Conservation (phyloP, 2,113 vertebrate species). For the Neofelis nebulosa region DNA sequence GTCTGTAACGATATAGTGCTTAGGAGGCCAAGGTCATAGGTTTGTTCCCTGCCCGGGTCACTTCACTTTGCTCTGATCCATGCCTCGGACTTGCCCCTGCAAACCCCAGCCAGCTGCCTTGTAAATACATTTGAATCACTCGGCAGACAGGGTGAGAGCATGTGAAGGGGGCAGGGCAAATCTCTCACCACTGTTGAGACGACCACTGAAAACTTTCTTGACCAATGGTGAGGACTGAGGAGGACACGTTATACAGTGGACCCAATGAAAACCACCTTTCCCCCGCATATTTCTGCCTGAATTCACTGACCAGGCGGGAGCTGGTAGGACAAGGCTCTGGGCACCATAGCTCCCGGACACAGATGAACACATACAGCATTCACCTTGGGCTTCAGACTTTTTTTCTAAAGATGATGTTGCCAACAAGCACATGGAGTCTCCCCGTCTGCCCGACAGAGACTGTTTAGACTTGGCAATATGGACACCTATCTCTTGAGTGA, state of each 20-base stretch:
- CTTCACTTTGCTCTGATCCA: slow-evolving; percentile 55
- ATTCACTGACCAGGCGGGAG: not conserved
- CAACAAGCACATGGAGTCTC: not conserved
- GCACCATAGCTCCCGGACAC: not conserved
- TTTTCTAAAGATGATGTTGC: not conserved
- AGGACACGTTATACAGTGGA: not conserved
- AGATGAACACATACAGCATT: slow-evolving; percentile 17
- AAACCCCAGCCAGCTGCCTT: slow-evolving; percentile 17
- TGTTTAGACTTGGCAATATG: slow-evolving; percentile 65
- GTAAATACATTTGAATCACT: slow-evolving; percentile 34
- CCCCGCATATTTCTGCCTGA: not conserved
- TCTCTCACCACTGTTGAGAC: slow-evolving; percentile 6
- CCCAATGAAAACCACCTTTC: not conserved
- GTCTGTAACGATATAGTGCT: not conserved
- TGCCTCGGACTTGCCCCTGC: not conserved
- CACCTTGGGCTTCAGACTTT: not conserved
- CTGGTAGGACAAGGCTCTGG: not conserved
- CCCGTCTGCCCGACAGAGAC: not conserved
- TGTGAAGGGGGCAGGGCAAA: not conserved
- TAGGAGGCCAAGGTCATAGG: slow-evolving; percentile 56
- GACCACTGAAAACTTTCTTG: slow-evolving; percentile 35
- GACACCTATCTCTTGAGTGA: slow-evolving; percentile 44
- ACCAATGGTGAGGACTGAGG: not conserved
- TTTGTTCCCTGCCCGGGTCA: slow-evolving; percentile 40
- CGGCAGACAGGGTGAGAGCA: not conserved